Percentiles rank a stretch among this genome's conserved stretches.
These are phyloP conservation scores for Sminthopsis crassicaudata DNA, from an alignment of 2,113 vertebrate species.

Conservation along the genomic window DNA sequence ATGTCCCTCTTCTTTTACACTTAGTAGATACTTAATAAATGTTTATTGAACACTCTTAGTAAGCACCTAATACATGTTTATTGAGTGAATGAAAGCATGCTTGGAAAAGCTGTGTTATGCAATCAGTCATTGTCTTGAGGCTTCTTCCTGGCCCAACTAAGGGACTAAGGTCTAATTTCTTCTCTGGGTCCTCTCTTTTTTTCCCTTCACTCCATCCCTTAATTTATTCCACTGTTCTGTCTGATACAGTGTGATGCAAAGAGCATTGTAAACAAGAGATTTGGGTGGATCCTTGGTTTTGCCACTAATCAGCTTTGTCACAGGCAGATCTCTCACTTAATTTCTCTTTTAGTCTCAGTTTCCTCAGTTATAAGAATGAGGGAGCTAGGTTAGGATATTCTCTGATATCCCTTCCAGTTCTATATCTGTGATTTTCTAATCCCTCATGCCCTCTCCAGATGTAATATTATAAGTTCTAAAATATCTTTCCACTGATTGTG, in stretches of 20 bases:
- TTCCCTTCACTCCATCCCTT: neutral
- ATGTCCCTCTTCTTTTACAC: neutral
- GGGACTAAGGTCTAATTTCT: neutral
- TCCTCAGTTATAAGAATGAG: neutral
- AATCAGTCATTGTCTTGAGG: neutral
- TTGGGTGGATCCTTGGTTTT: neutral
- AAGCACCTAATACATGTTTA: neutral
- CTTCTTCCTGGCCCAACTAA: neutral
- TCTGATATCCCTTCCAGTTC: neutral
- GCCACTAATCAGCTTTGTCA: neutral
- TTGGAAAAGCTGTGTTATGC: neutral
- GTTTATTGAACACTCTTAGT: neutral
- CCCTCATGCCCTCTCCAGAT: neutral
- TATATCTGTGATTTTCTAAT: neutral
- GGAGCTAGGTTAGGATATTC: neutral
- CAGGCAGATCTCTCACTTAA: neutral
- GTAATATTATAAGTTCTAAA: neutral
- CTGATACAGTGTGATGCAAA: neutral
- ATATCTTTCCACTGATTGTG: neutral
- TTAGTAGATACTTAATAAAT: neutral
- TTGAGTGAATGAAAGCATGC: neutral
- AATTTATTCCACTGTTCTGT: neutral
- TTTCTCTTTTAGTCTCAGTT: neutral
- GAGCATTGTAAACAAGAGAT: neutral
- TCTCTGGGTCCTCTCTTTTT: neutral